A percentile compares a stretch with the other conserved stretches of the same genome.
phyloP scores from a whole-genome alignment of 2,797 vertebrate species.

The Betta splendens region DNA sequence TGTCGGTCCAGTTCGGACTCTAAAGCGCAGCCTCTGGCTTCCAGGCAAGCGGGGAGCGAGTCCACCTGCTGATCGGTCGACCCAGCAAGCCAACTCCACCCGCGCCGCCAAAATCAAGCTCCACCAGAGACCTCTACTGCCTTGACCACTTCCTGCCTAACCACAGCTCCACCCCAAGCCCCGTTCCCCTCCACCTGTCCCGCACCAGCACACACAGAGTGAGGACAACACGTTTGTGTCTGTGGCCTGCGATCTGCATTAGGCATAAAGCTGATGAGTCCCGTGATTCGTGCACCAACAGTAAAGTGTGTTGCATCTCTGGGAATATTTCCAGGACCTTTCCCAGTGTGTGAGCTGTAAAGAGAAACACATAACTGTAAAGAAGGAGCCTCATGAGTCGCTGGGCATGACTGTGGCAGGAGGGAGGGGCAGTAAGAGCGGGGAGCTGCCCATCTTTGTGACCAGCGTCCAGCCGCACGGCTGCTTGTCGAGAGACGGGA shows the following conservation, averaged over 20 bases:
- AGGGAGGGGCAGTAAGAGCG: conserved; percentile 96
- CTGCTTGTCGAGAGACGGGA: conserved; percentile 93
- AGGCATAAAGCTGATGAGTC: not conserved
- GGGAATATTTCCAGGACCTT: conserved; percentile 84
- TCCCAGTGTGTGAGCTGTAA: conserved; percentile 95
- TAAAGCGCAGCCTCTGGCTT: conserved; percentile 18
- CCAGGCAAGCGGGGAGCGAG: conserved; percentile 95
- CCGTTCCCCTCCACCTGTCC: conserved; percentile 86
- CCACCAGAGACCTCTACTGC: conserved; percentile 87
- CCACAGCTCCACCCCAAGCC: conserved; percentile 86
- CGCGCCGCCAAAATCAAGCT: conserved; percentile 84
- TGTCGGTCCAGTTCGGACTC: not conserved
- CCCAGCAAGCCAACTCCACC: conserved; percentile 84
- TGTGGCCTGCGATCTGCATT: not conserved
- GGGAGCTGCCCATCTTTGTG: conserved; percentile 97
- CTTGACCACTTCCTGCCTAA: conserved; percentile 86
- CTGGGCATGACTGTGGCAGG: conserved; percentile 99
- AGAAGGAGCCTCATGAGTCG: conserved; percentile 96
- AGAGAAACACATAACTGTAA: conserved; percentile 97
- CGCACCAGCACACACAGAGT: conserved; percentile 93
- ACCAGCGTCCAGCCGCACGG: conserved; percentile 97
- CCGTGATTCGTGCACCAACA: not conserved
- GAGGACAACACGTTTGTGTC: conserved; percentile 49
- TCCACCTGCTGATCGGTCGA: conserved; percentile 90
- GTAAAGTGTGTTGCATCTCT: not conserved